Conservation (phyloP, 2,797 vertebrate genomes). For the Diplodus sargus region DNA sequence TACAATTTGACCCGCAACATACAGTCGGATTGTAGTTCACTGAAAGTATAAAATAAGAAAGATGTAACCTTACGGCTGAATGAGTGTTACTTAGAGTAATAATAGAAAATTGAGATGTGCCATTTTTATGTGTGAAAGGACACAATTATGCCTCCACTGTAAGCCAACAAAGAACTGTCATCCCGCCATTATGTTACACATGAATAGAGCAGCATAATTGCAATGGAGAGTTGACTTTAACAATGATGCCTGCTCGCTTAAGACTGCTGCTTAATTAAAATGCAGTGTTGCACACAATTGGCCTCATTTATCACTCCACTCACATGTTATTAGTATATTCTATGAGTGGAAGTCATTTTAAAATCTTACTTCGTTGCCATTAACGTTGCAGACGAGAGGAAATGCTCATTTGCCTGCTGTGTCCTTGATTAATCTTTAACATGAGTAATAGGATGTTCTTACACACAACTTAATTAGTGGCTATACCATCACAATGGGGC, state of each 20-base stretch:
- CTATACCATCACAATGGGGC: conserved; percentile 15
- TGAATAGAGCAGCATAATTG: conserved; percentile 84
- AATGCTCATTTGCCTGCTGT: conserved; percentile 56
- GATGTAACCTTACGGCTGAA: conserved; percentile 39
- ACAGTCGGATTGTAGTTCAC: neutral
- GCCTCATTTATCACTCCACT: conserved; percentile 77
- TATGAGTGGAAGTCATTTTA: conserved; percentile 64
- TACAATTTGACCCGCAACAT: neutral
- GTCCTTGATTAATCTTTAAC: conserved; percentile 65
- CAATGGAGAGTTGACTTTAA: conserved; percentile 79
- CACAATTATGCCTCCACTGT: conserved; percentile 81
- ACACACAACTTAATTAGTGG: conserved; percentile 46
- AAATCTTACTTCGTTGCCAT: conserved; percentile 63
- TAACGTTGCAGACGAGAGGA: conserved; percentile 61
- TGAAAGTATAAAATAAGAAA: conserved; percentile 39
- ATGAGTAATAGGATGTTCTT: conserved; percentile 48
- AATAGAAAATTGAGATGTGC: conserved; percentile 73
- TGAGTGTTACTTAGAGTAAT: conserved; percentile 48
- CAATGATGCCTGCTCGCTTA: conserved; percentile 79
- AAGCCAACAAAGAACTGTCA: conserved; percentile 80
- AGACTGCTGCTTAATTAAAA: conserved; percentile 83
- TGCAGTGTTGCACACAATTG: conserved; percentile 74
- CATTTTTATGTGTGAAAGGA: conserved; percentile 75
- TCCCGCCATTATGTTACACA: conserved; percentile 80
- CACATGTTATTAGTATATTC: conserved; percentile 71